phyloP scores from a whole-genome alignment of 2,888 invertebrate species.

The Homarus gammarus region DNA sequence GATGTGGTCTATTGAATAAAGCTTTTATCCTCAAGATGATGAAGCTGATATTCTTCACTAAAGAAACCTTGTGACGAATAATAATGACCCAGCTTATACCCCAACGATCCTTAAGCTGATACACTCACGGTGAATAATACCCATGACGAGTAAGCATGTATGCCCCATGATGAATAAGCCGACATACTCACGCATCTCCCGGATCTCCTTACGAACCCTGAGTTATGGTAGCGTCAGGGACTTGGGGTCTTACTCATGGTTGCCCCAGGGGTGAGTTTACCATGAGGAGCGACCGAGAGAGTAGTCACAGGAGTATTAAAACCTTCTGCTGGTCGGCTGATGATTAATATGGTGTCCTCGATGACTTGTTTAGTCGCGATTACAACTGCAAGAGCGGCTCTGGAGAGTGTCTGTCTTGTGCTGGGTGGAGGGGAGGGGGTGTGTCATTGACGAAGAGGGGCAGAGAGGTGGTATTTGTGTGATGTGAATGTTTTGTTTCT shows the following conservation, averaged over 20 bases:
- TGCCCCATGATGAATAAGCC: not conserved
- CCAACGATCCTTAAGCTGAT: not conserved
- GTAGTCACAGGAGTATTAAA: constrained; percentile 9
- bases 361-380: constrained; percentile 39
- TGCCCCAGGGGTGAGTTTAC: not conserved
- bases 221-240: not conserved
- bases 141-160: not conserved
- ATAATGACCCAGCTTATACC: not conserved
- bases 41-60: not conserved
- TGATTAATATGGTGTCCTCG: constrained; percentile 36
- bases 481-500: constrained; percentile 8
- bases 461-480: not conserved
- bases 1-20: constrained; percentile 15
- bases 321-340: constrained; percentile 1
- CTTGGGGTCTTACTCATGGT: not conserved
- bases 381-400: not conserved
- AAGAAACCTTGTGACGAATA: not conserved
- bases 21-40: constrained; percentile 33
- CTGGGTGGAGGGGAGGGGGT: not conserved
- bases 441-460: not conserved
- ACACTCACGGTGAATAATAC: not conserved
- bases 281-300: not conserved
- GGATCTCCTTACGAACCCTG: not conserved
- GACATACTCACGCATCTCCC: not conserved
- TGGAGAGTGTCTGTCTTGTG: not conserved